Evolutionary conservation across 2,113 vertebrate species (phyloP).

Genomic region (Phaethon lepturus): DNA sequence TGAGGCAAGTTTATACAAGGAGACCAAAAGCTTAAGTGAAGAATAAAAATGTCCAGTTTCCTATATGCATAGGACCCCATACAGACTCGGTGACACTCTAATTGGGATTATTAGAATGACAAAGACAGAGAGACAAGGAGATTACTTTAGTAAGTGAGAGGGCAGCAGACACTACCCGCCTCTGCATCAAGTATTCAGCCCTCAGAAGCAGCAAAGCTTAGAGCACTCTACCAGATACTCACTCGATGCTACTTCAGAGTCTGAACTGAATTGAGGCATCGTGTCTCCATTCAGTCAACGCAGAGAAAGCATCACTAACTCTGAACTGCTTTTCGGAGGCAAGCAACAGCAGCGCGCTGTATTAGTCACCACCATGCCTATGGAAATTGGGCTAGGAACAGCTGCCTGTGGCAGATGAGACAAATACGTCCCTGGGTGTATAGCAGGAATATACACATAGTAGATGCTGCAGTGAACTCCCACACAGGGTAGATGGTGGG

Average conservation of each 20-base stretch:
- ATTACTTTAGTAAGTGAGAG: background rate
- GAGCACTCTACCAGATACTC: background rate
- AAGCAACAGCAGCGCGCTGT: background rate
- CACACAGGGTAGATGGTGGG: background rate
- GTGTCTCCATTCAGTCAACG: background rate
- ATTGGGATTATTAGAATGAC: background rate
- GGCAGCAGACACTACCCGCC: background rate
- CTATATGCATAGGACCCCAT: background rate
- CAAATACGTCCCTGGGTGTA: background rate
- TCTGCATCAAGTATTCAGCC: background rate
- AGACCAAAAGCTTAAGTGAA: background rate
- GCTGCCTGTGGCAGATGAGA: background rate
- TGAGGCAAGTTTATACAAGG: background rate
- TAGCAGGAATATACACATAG: background rate
- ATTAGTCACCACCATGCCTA: background rate
- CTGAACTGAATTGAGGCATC: background rate
- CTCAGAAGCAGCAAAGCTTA: background rate
- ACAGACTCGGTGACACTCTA: background rate
- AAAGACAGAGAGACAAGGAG: background rate
- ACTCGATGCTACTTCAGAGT: background rate
- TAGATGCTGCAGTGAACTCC: background rate
- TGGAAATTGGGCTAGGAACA: background rate
- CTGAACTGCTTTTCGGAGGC: background rate
- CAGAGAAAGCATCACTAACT: background rate
- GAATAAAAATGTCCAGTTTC: background rate